Evolutionary conservation across 2,797 vertebrate species (phyloP).

Genomic region (Tragelaphus eurycerus): DNA sequence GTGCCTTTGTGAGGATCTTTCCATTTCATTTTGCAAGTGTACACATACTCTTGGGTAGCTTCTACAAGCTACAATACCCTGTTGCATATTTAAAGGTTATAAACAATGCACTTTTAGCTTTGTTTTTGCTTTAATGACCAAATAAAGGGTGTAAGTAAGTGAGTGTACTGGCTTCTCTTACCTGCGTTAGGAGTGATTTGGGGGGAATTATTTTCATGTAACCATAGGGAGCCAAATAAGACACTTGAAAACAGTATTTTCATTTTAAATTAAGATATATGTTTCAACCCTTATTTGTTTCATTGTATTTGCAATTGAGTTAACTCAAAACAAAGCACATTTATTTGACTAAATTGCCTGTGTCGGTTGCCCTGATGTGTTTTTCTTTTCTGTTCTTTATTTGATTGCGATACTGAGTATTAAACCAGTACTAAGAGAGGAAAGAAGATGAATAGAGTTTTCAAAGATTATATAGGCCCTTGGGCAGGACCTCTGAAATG

Average conservation of each 20-base stretch:
- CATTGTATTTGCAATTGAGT: background rate
- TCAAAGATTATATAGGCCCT: background rate
- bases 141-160: background rate
- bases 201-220: background rate
- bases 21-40: background rate
- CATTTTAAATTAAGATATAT: background rate
- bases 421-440: background rate
- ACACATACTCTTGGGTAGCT: background rate
- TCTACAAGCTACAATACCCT: background rate
- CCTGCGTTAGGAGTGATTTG: background rate
- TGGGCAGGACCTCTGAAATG: background rate
- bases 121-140: background rate
- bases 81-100: background rate
- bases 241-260: background rate
- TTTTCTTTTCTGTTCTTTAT: background rate
- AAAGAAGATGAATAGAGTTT: background rate
- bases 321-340: background rate
- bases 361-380: background rate
- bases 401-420: background rate
- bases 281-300: background rate
- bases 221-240: background rate
- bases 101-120: background rate
- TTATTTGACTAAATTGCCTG: background rate
- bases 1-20: background rate
- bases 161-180: accelerated